phyloP scores from a whole-genome alignment of 23 tunicate genomes.

The Botrylloides violaceus region DNA sequence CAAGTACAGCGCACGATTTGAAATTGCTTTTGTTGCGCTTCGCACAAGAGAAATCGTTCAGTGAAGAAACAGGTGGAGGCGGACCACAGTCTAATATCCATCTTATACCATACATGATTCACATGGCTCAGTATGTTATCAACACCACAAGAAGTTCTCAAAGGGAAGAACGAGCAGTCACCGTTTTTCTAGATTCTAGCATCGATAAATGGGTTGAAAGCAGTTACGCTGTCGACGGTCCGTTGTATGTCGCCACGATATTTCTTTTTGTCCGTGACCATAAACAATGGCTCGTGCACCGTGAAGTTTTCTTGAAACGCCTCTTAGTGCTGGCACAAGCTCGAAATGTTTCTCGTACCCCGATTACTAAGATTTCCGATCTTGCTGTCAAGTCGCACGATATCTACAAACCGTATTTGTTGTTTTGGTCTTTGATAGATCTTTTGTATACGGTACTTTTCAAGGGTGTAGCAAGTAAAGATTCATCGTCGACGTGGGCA shows the following conservation, averaged over 20 bases:
- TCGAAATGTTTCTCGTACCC: slow-evolving; percentile 26
- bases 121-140: slow-evolving; percentile 67
- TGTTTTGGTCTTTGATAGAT: slow-evolving; percentile 86
- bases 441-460: slow-evolving; percentile 40
- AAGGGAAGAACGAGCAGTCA: slow-evolving; percentile 52
- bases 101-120: slow-evolving; percentile 86
- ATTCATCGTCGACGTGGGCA: slow-evolving; percentile 40
- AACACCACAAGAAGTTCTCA: slow-evolving; percentile 70
- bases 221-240: slow-evolving; percentile 82
- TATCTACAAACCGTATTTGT: slow-evolving; percentile 64
- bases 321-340: slow-evolving; percentile 50
- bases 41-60: slow-evolving; percentile 72
- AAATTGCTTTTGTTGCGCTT: slow-evolving; percentile 84
- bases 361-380: slow-evolving; percentile 37
- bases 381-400: slow-evolving; percentile 31
- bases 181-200: slow-evolving; percentile 33
- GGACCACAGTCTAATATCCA: slow-evolving; percentile 91
- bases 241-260: slow-evolving; percentile 52
- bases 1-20: slow-evolving; percentile 77
- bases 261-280: slow-evolving; percentile 39
- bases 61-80: slow-evolving; percentile 96
- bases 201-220: slow-evolving; percentile 73
- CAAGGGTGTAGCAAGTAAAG: slow-evolving; percentile 29
- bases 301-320: slow-evolving; percentile 40
- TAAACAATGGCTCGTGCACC: slow-evolving; percentile 44